A percentile compares a stretch with the other conserved stretches of the same genome.
Evolutionary conservation across 2,113 vertebrate genomes (phyloP).

Genomic region (Lynx canadensis): DNA sequence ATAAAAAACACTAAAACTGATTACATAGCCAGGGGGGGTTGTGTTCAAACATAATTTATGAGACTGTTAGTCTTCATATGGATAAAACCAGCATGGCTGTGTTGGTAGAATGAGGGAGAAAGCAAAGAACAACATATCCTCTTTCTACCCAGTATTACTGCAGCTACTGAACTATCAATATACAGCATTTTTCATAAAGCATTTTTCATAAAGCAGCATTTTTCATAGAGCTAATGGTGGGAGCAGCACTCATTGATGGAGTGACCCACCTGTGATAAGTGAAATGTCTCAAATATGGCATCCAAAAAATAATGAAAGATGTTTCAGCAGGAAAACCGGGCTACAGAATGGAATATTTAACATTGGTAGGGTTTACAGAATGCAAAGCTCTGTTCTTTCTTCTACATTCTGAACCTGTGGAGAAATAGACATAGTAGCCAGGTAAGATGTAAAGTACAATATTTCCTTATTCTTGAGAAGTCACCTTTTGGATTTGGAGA

Average conservation of each 20-base stretch:
- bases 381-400: not conserved
- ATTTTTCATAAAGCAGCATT: not conserved
- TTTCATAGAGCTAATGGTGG: not conserved
- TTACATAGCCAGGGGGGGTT: not conserved
- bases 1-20: not conserved
- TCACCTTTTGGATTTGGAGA: not conserved
- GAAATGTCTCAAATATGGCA: not conserved
- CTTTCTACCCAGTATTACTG: not conserved
- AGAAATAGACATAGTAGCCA: not conserved
- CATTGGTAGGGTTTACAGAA: not conserved
- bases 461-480: not conserved
- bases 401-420: not conserved
- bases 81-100: not conserved
- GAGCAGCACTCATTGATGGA: not conserved
- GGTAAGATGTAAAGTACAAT: not conserved
- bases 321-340: not conserved
- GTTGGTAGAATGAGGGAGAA: not conserved
- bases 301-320: not conserved
- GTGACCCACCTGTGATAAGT: not conserved
- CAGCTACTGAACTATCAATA: not conserved
- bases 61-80: not conserved
- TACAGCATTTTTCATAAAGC: not conserved
- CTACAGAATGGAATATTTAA: not conserved
- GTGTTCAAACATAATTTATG: not conserved
- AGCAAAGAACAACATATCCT: not conserved